Evolutionary conservation across 2,888 invertebrate genomes (phyloP), one percentile per base, ranked within the genome.

Genomic region (Erebia palarica): DNA sequence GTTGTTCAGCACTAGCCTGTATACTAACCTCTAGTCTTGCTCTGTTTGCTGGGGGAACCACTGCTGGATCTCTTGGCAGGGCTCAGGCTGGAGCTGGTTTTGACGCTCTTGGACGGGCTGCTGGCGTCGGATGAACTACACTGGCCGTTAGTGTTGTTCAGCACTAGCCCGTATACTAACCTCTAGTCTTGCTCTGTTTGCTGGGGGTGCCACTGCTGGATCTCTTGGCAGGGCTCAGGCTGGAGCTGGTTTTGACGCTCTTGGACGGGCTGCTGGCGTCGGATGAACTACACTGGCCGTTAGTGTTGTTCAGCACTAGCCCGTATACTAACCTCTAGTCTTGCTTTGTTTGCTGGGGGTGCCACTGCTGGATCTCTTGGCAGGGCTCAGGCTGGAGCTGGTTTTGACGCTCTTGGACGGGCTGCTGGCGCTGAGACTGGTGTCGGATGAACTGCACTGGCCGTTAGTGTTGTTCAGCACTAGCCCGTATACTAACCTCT

Each of bases 91-190:
- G 97, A 96, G 49, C 97, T 97, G 65, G 97, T 97, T 84, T 97
- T 97, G 13, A 97, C 95, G 86, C 97, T 97, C 85, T 97, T 96
- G 66, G 97, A 97, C 0, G 97, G 97, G 81, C 97, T 97, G 77
- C 96, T 96, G 59, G 96, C 96, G 78, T 94, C 94, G 0, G 93
- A 93, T 0, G 94, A 94, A 63, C 93, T 93, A 79, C 94, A 93
- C 75, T 91, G 94, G 9, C 88, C 94, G 75, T 89, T 93, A 11
- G 89, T 69, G 81, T 89, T 82, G 80, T 86, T 42, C 9, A 87
- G 80, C 0, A 86, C 90, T 44, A 86, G 81, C 10, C 82, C 89
- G 75, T 89, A n/a, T 47, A 47, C 88, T 87, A 88, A 97, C 97
- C 97, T 94, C 97, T 95, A 71, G 96, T 96, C 85, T 96, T 97